Conservation (phyloP, 2,113 vertebrate genomes). For the Ceuthmochares aereus region DNA sequence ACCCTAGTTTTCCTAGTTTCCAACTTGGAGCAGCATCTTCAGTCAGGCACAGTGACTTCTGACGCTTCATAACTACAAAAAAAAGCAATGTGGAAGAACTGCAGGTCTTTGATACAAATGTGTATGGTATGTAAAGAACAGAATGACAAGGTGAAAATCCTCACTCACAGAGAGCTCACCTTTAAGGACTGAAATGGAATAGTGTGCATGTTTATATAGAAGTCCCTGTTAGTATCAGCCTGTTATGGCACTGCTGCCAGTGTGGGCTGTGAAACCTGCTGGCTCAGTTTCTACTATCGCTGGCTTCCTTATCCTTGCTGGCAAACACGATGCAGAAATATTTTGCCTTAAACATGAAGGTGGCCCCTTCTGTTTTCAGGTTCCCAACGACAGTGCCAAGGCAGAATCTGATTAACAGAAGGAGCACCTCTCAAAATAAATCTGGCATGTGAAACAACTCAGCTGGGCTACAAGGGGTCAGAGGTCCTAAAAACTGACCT, state of each 20-base stretch:
- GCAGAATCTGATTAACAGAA: not conserved
- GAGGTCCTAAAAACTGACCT: not conserved
- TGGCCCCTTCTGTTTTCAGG: not conserved
- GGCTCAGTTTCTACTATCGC: not conserved
- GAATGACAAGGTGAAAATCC: slow-evolving; percentile 23
- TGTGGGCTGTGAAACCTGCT: slow-evolving; percentile 22
- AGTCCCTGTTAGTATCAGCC: not conserved
- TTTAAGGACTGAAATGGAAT: slow-evolving; percentile 21
- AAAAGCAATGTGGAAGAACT: not conserved
- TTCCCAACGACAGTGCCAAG: not conserved
- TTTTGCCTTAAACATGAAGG: not conserved
- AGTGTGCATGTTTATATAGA: accelerated
- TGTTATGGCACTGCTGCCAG: not conserved
- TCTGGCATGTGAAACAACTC: not conserved
- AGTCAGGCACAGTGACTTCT: not conserved
- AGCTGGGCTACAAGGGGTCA: not conserved
- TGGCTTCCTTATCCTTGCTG: not conserved
- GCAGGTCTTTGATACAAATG: not conserved
- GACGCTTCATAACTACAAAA: not conserved
- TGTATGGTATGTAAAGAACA: not conserved
- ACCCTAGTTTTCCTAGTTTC: not conserved
- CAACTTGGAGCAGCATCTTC: not conserved
- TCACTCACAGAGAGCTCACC: not conserved
- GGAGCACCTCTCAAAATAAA: not conserved
- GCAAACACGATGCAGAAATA: not conserved